Evolutionary conservation across 2,888 invertebrate genomes (phyloP).

Genomic region (Lucinisca nassula): DNA sequence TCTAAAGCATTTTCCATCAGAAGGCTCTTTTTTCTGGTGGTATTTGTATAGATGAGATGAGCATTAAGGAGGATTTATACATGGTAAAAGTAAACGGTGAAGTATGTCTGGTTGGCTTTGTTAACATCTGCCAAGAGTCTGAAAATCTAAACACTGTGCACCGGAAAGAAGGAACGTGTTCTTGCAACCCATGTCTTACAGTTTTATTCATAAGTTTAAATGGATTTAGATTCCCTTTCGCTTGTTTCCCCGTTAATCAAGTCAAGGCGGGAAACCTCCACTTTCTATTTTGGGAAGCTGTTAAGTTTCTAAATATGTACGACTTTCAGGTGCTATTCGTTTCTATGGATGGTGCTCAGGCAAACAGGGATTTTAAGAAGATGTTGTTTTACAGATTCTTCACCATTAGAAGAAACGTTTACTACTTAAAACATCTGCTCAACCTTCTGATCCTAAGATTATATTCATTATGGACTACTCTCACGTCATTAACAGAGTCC

Average conservation of each 20-base stretch:
- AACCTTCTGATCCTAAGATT: background rate
- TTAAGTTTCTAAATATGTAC: conserved; percentile 8
- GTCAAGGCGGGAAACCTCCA: conserved; percentile 17
- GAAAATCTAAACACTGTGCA: background rate
- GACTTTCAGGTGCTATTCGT: conserved; percentile 16
- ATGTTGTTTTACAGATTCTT: conserved; percentile 1
- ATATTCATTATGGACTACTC: conserved; percentile 25
- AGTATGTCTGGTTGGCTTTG: background rate
- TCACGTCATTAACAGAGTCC: conserved; percentile 19
- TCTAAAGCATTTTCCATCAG: background rate
- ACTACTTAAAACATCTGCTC: conserved; percentile 23
- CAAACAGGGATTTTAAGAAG: conserved; percentile 18
- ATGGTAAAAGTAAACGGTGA: background rate
- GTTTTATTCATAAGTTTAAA: conserved; percentile 9
- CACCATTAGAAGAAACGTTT: background rate
- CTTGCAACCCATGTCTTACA: conserved; percentile 16
- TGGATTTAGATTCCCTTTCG: conserved; percentile 23
- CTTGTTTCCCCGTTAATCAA: conserved; percentile 24
- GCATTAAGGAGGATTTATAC: conserved; percentile 7
- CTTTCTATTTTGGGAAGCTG: conserved; percentile 12
- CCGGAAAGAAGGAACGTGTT: background rate
- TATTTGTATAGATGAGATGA: conserved; percentile 16
- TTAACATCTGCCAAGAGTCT: background rate
- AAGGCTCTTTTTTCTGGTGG: background rate
- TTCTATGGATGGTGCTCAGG: conserved; percentile 31